Evolutionary conservation across 2,113 vertebrate species (phyloP).

Genomic region (Dinomys branickii): DNA sequence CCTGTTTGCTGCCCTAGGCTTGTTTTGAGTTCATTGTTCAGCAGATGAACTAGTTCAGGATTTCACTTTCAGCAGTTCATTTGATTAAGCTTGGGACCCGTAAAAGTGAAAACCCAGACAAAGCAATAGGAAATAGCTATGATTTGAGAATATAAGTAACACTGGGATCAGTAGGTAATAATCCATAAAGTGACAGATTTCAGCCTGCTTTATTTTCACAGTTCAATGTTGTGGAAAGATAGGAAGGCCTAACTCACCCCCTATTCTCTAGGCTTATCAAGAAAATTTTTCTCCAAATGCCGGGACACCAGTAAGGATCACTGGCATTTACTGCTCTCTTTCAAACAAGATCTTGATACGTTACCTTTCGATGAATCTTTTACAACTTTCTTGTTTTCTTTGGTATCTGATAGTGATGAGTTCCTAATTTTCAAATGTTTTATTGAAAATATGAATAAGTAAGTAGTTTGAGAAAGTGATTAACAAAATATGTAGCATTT

Average conservation of each 20-base stretch:
- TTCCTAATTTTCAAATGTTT: not conserved
- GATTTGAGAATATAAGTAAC: constrained; percentile 37
- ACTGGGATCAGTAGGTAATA: not conserved
- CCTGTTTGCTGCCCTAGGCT: constrained; percentile 77
- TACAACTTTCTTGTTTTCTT: not conserved
- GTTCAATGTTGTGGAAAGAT: not conserved
- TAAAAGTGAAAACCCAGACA: constrained; percentile 64
- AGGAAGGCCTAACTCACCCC: not conserved
- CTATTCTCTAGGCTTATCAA: not conserved
- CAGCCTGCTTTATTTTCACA: not conserved
- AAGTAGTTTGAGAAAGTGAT: not conserved
- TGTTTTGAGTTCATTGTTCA: constrained; percentile 83
- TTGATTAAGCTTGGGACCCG: constrained; percentile 76
- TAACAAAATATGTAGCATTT: not conserved
- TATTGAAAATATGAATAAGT: not conserved
- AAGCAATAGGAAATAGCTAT: constrained; percentile 30
- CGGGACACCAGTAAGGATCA: not conserved
- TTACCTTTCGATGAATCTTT: not conserved
- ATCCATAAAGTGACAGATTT: not conserved
- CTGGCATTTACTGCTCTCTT: not conserved
- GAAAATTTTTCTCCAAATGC: not conserved
- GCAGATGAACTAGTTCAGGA: constrained; percentile 77
- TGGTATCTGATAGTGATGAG: not conserved
- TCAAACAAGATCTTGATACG: not conserved
- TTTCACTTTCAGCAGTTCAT: constrained; percentile 78